Conservation (phyloP, 1,140 invertebrate species). For the Meloidogyne chitwoodi region DNA sequence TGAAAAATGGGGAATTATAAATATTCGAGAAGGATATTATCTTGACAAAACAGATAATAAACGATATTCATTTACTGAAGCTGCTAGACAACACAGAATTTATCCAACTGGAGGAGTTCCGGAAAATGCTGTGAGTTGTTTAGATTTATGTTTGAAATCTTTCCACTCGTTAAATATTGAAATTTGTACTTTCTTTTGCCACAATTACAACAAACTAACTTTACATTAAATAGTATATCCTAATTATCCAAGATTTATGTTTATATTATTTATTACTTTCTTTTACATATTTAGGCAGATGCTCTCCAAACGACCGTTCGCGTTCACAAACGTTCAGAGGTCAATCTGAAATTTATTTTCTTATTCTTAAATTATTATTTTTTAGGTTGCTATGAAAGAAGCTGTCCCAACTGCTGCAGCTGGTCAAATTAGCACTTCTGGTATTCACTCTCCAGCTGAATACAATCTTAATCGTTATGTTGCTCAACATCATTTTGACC, state of each 20-base stretch:
- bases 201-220: no score
- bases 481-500: conserved; percentile 22
- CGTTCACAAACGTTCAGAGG: conserved; percentile 40
- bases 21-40: conserved; percentile 69
- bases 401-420: conserved; percentile 21
- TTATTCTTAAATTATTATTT: not conserved
- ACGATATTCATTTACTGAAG: conserved; percentile 71
- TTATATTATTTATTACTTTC: no score
- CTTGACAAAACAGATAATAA: conserved; percentile 69
- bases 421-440: not conserved
- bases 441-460: not conserved
- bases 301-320: conserved; percentile 68
- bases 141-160: not conserved
- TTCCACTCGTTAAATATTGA: no score
- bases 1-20: conserved; percentile 69
- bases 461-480: conserved; percentile 36
- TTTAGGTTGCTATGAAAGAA: conserved; percentile 37
- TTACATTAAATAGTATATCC: no score
- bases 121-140: conserved; percentile 56
- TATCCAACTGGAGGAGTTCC: conserved; percentile 58
- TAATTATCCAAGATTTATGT: no score
- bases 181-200: no score
- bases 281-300: conserved; percentile 64
- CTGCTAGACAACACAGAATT: conserved; percentile 54
- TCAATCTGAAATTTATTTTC: not conserved